Evolutionary conservation across 2,888 invertebrate genomes (phyloP), one percentile per base, ranked within the genome.

Genomic region (Amphipoea lucens): DNA sequence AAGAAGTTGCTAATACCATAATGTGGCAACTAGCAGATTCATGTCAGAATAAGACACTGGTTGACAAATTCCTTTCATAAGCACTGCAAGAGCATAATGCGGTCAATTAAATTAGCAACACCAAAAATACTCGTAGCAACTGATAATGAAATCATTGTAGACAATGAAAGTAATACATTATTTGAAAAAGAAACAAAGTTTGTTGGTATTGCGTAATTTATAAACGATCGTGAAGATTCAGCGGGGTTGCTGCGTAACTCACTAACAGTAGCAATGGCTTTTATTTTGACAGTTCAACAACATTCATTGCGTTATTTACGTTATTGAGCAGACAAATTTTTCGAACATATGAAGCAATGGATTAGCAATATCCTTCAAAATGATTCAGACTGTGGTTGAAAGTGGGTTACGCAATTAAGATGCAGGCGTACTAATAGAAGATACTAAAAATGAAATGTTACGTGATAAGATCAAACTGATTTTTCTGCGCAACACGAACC

Each of bases 91-190:
- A 17, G 40, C 7, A 14, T 45, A 82, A 11, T 36, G 54, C 45
- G 62, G 76, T 68, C 76, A 80, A 57, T 63, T 63, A 48, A 80
- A 80, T 80, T 82, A 82, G 82, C 82, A 48, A 54, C 20, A 76
- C 11, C 23, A 17, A 74, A 74, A 75, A 75, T 62, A 29, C 29
- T 29, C 29, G 29, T 29, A 62, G 62, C 36, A 74, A 29, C 29
- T 76, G 45, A 57, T 68, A 82, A 23, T 74, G 60, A 29, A 80
- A 76, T 80, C 57, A 57, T 23, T 68, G 45, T 23, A 40, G 7
- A 57, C 1, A 48, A 17, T 62, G 45, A 62, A 62, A 66, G 57
- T 69, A 23, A 45, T 23, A 78, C 7, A 48, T 51, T 62, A 65
- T 42, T 78, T 51, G 29, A 65, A 65, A 54, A 62, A 14, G 1